Percentiles rank a stretch among this genome's conserved stretches.
Conservation (phyloP, 2,113 vertebrate species). For the Centropus bengalensis region DNA sequence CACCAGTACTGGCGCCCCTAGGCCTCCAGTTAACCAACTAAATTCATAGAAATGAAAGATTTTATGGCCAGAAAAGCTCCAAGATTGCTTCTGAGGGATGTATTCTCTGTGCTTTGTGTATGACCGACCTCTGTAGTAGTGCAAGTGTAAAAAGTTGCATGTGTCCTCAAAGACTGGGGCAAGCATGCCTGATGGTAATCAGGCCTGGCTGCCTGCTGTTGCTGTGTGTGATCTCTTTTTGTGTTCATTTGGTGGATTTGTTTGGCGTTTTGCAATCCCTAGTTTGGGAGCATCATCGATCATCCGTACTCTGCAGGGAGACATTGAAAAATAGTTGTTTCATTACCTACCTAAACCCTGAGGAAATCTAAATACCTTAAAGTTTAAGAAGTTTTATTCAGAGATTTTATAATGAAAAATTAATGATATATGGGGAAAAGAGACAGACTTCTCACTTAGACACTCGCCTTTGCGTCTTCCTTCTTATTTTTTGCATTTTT, state of each 20-base stretch:
- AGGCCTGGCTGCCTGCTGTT: neutral
- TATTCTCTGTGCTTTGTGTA: neutral
- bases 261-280: neutral
- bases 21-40: neutral
- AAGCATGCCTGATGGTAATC: neutral
- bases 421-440: slow-evolving; percentile 56
- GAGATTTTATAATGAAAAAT: slow-evolving; percentile 66
- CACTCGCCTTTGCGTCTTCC: slow-evolving; percentile 52
- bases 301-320: slow-evolving; percentile 28
- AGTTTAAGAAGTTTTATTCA: slow-evolving; percentile 66
- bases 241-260: neutral
- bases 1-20: neutral
- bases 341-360: slow-evolving; percentile 56
- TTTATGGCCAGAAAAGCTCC: neutral
- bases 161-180: neutral
- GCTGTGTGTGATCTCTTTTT: neutral
- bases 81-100: neutral
- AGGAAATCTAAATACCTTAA: slow-evolving; percentile 71
- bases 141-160: neutral
- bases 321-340: slow-evolving; percentile 57
- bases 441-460: slow-evolving; percentile 47
- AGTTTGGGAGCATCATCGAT: slow-evolving; percentile 42
- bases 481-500: slow-evolving; percentile 29
- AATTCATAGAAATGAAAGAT: neutral
- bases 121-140: neutral